A percentile compares a stretch with the other conserved stretches of the same genome.
Conservation (phyloP, 2,888 invertebrate genomes). For the Tridacna gigas region DNA sequence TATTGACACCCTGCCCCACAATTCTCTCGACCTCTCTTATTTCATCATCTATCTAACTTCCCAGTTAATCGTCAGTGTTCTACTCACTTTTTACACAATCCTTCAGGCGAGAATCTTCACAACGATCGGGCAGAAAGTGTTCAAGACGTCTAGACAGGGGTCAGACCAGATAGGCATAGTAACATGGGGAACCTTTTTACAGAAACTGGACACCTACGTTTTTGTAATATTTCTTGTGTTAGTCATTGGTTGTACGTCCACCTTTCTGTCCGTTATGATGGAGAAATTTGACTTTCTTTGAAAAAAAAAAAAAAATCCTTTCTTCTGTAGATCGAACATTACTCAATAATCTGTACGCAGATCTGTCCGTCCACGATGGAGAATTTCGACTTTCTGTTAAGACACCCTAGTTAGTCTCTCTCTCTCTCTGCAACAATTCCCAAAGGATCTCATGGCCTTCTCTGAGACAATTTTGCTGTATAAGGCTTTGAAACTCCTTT, state of each 20-base stretch:
- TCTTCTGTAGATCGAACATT: too few species aligned
- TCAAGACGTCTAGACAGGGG: neutral
- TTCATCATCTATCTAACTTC: conserved; percentile 35
- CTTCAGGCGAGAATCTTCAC: conserved; percentile 26
- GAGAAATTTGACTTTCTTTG: conserved; percentile 6
- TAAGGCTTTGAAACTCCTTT: too few species aligned
- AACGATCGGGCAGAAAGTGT: neutral
- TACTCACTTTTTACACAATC: conserved; percentile 33
- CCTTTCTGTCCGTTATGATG: conserved; percentile 4
- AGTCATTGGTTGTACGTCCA: neutral
- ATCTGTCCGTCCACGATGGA: too few species aligned
- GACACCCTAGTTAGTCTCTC: too few species aligned
- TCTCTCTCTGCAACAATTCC: too few species aligned
- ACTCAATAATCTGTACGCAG: too few species aligned
- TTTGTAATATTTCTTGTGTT: conserved; percentile 10
- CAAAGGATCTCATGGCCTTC: too few species aligned
- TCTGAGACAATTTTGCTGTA: too few species aligned
- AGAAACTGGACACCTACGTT: conserved; percentile 9
- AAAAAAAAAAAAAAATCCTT: neutral
- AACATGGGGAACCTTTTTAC: conserved; percentile 15
- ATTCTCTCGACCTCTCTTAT: conserved; percentile 38
- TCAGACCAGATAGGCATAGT: neutral
- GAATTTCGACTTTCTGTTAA: too few species aligned
- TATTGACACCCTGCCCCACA: conserved; percentile 38
- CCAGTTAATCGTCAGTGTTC: conserved; percentile 29